A percentile compares a stretch with the other conserved stretches of the same genome.
Conservation (phyloP, 2,113 vertebrate species). For the Heptranchias perlo region DNA sequence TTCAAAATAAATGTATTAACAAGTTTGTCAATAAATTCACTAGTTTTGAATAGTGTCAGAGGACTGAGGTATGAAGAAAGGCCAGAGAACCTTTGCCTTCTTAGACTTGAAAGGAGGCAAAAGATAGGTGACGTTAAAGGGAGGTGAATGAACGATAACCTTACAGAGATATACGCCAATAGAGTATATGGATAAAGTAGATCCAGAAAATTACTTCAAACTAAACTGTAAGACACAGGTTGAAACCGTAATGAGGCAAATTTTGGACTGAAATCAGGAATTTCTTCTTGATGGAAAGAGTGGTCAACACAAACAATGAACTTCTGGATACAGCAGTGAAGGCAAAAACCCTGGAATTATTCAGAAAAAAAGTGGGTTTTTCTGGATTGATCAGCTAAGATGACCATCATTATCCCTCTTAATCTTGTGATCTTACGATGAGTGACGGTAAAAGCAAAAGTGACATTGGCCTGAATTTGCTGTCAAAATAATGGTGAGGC, state of each 20-base stretch:
- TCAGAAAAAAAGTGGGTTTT: background rate
- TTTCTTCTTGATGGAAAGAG: background rate
- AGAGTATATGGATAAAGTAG: background rate
- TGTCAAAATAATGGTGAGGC: too few relatives aligned
- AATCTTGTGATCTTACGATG: background rate
- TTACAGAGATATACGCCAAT: background rate
- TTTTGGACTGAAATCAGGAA: background rate
- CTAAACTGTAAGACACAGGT: background rate
- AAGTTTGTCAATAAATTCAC: background rate
- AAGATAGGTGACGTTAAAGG: background rate
- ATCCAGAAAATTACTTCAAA: background rate
- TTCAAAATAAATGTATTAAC: background rate
- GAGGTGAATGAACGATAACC: background rate
- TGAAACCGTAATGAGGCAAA: background rate
- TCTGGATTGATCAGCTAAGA: background rate
- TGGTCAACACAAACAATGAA: background rate
- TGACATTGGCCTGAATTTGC: too few relatives aligned
- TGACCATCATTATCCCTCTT: background rate
- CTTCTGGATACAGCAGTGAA: background rate
- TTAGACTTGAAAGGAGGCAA: background rate
- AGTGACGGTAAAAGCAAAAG: background rate
- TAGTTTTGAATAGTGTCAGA: background rate
- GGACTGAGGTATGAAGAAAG: background rate
- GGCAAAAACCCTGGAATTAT: background rate
- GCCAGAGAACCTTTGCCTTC: background rate